Base-by-base conservation (phyloP, 1,140 invertebrate genomes). In the Microplitis demolitor region DNA sequence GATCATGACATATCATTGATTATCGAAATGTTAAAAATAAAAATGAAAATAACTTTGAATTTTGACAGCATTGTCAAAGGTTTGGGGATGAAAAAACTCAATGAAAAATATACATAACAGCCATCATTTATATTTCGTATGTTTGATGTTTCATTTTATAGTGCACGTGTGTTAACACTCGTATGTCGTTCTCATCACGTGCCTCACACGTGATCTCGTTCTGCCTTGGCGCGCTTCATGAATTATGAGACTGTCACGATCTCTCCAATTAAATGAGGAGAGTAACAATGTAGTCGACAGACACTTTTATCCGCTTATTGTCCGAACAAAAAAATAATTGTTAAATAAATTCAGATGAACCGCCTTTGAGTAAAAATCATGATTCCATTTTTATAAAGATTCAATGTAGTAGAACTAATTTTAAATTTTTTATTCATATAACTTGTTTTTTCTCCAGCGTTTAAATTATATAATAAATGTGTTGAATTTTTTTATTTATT, bases 131-230 rank as follows among this genome's bases (percentile, higher is more conserved):
- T 24, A 54, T 14, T 54, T n/a, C 5, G n/a, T 54, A 13, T 54
- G 5, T 14, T 54, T 54, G 53, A 58, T 67, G 34, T 37, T 24
- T 64, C 14, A 53, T 9, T 72, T 37, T 66, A n/a, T 45, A 54
- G 13, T 60, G 37, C 72, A 74, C 72, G 72, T 74, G 68, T 53
- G 51, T 66, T 60, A 45, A 67, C 37, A 66, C 39, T 71, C 33
- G 33, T 14, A 45, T 39, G 34, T 60, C 63, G 31, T 74, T 63
- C 31, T 71, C 33, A 71, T 67, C 69, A 71, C 73, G 73, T 71
- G 69, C 14, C 37, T 24, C 62, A 66, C 69, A 71, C 69, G 69
- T 74, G 73, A 71, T 68, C n/a, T 54, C 39, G 31, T 67, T 53
- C 31, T 53, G 31, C 31, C 50, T 14, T 34, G 39, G 50, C 16